phyloP scores from a whole-genome alignment of 2,797 vertebrate genomes.

The Acipenser oxyrinchus region DNA sequence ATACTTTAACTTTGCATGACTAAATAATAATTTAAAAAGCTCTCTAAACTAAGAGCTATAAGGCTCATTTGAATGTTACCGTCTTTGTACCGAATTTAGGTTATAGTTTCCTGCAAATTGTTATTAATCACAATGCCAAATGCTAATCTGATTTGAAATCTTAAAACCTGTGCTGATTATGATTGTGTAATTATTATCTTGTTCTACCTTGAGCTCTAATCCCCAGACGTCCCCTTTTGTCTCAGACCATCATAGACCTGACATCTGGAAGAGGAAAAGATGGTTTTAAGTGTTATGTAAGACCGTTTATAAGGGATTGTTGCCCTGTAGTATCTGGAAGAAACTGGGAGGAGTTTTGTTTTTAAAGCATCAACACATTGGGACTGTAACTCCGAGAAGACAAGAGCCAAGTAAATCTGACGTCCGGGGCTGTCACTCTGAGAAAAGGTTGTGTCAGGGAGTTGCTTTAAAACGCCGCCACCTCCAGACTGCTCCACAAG shows the following conservation, averaged over 20 bases:
- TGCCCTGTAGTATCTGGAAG: conserved; percentile 23
- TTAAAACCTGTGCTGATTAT: conserved; percentile 44
- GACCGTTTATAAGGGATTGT: conserved; percentile 47
- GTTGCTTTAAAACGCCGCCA: conserved; percentile 49
- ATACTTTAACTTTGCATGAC: no score
- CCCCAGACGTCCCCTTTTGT: conserved; percentile 31
- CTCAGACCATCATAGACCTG: conserved; percentile 45
- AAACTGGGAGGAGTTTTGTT: conserved; percentile 44
- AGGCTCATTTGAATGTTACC: no score
- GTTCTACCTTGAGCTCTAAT: conserved; percentile 54
- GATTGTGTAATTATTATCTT: conserved; percentile 58
- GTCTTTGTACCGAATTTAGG: no score
- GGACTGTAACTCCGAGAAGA: conserved; percentile 33
- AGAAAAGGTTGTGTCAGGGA: conserved; percentile 32
- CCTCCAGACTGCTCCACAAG: no score
- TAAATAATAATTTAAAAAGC: no score
- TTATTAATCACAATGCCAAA: conserved; percentile 41
- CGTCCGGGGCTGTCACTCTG: conserved; percentile 42
- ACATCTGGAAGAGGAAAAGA: conserved; percentile 63
- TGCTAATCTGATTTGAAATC: conserved; percentile 46
- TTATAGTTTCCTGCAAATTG: not conserved
- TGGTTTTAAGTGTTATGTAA: conserved; percentile 69
- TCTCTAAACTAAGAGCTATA: no score
- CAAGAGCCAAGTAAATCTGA: conserved; percentile 40
- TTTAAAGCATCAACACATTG: conserved; percentile 15